phyloP scores from a whole-genome alignment of 2,888 invertebrate genomes.

The Drosophila percnosoma region DNA sequence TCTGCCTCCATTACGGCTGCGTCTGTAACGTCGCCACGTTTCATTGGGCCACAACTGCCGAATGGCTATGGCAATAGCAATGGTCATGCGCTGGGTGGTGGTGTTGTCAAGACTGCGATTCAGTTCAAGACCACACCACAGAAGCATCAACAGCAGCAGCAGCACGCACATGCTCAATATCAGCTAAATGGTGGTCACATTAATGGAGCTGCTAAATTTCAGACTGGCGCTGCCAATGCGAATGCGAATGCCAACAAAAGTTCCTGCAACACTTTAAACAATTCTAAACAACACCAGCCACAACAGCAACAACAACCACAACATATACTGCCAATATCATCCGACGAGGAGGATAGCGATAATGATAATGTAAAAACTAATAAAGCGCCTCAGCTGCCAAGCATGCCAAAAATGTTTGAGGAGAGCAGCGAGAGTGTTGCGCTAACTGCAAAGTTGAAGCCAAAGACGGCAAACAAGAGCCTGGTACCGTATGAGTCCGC shows the following conservation, averaged over 20 bases:
- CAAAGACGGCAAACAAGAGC: slow-evolving; percentile 78
- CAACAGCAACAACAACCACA: slow-evolving; percentile 48
- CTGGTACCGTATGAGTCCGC: slow-evolving; percentile 88
- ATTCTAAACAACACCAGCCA: slow-evolving; percentile 37
- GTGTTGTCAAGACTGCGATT: slow-evolving; percentile 52
- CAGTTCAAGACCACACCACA: slow-evolving; percentile 54
- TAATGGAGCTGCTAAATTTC: slow-evolving; percentile 72
- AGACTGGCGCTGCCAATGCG: slow-evolving; percentile 67
- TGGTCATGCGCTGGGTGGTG: slow-evolving; percentile 42
- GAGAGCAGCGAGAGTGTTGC: slow-evolving; percentile 38
- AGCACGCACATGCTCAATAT: slow-evolving; percentile 33
- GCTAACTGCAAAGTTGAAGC: slow-evolving; percentile 61
- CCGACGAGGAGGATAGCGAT: slow-evolving; percentile 63
- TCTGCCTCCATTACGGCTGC: slow-evolving; percentile 50
- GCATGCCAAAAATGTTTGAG: slow-evolving; percentile 83
- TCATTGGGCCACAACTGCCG: slow-evolving; percentile 82
- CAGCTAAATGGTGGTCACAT: slow-evolving; percentile 69
- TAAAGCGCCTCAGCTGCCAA: slow-evolving; percentile 80
- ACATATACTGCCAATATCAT: slow-evolving; percentile 71
- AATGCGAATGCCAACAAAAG: slow-evolving; percentile 76
- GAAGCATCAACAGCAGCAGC: slow-evolving; percentile 39
- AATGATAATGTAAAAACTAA: slow-evolving; percentile 63
- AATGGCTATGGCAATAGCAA: slow-evolving; percentile 61
- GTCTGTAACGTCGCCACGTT: slow-evolving; percentile 44
- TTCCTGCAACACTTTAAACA: slow-evolving; percentile 68